Percentiles rank a stretch among this genome's conserved stretches.
Conservation (phyloP, 2,888 invertebrate species). For the Empis stercorea region DNA sequence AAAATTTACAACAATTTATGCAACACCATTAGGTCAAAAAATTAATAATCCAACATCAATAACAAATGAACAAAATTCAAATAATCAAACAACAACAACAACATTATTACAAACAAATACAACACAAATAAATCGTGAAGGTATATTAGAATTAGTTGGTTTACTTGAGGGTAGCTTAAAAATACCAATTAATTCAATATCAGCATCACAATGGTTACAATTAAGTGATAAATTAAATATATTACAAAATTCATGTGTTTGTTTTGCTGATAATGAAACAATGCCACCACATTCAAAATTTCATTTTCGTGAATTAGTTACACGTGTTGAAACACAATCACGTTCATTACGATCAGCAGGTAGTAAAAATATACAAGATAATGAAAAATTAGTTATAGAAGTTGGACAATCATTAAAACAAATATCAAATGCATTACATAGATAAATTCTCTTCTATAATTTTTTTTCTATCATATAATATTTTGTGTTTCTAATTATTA, state of each 20-base stretch:
- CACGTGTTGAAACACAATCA: slow-evolving; percentile 55
- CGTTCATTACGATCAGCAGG: slow-evolving; percentile 55
- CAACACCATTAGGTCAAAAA: slow-evolving; percentile 51
- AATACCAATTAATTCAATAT: slow-evolving; percentile 38
- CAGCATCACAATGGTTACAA: slow-evolving; percentile 61
- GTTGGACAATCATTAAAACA: slow-evolving; percentile 41
- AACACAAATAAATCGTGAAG: slow-evolving; percentile 40
- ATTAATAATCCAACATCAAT: slow-evolving; percentile 20
- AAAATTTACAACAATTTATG: slow-evolving; percentile 52
- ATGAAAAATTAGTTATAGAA: slow-evolving; percentile 53
- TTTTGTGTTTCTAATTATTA: no score
- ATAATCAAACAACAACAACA: slow-evolving; percentile 9
- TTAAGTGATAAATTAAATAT: slow-evolving; percentile 69
- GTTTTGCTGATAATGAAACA: slow-evolving; percentile 63
- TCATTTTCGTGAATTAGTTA: slow-evolving; percentile 65
- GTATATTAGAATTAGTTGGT: slow-evolving; percentile 51
- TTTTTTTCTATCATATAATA: not conserved
- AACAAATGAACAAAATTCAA: slow-evolving; percentile 9
- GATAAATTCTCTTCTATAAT: slow-evolving; percentile 23
- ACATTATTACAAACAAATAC: slow-evolving; percentile 36
- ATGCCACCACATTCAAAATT: slow-evolving; percentile 80
- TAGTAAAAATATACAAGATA: slow-evolving; percentile 54
- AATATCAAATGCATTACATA: slow-evolving; percentile 36
- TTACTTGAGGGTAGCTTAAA: slow-evolving; percentile 51
- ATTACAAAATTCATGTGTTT: slow-evolving; percentile 69